These are phyloP conservation scores for Uropetala carovei DNA, from an alignment of 2,888 invertebrate species.

Conservation along the genomic window DNA sequence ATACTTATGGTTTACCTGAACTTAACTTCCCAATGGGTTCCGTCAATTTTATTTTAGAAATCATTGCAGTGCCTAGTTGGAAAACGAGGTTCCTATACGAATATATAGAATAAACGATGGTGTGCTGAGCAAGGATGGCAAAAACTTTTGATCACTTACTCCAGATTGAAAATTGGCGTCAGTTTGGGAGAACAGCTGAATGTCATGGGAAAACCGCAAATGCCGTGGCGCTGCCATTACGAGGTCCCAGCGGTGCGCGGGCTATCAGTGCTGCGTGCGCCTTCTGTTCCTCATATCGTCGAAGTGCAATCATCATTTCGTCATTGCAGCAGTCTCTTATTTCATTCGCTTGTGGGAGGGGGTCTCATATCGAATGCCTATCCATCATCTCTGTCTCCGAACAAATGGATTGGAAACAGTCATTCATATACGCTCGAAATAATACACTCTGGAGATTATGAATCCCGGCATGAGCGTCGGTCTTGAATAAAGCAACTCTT, in stretches of 20 bases:
- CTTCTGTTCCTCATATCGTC: constrained; percentile 30
- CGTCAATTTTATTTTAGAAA: too few species aligned
- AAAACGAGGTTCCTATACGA: too few species aligned
- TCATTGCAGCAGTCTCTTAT: constrained; percentile 32
- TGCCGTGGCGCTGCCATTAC: constrained; percentile 22
- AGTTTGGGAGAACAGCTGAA: not conserved
- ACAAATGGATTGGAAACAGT: not conserved
- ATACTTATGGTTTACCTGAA: too few species aligned
- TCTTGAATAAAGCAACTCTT: not conserved
- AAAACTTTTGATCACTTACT: not conserved
- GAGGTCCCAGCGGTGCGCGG: not conserved
- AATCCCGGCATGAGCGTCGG: not conserved
- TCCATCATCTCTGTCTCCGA: constrained; percentile 36
- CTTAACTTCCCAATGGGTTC: too few species aligned
- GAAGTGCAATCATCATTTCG: constrained; percentile 55
- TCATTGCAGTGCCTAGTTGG: too few species aligned
- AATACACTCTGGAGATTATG: not conserved
- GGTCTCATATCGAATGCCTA: not conserved
- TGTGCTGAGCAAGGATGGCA: not conserved
- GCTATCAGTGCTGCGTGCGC: not conserved
- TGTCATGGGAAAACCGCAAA: not conserved
- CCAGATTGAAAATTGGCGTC: not conserved
- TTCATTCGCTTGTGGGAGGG: not conserved
- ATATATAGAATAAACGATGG: not conserved
- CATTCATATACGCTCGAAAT: constrained; percentile 11